Conservation (phyloP, 2,888 invertebrate genomes). For the Coecobrya sp. region DNA sequence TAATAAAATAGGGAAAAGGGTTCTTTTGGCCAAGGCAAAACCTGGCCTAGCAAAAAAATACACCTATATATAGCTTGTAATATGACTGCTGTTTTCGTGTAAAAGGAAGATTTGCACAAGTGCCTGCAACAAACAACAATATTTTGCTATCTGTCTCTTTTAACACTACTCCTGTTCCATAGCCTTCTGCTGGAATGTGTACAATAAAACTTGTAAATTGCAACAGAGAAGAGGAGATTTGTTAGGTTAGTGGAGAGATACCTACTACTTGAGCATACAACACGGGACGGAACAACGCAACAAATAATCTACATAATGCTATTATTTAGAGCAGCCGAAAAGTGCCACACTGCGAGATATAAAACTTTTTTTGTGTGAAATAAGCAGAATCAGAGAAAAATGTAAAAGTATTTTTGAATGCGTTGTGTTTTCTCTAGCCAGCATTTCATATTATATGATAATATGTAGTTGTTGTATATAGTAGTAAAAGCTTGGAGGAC, state of each 20-base stretch:
- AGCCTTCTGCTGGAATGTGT: not conserved
- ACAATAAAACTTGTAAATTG: not conserved
- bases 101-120: constrained; percentile 21
- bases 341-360: constrained; percentile 23
- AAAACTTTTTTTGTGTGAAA: constrained; percentile 18
- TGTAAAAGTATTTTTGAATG: constrained; percentile 12
- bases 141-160: constrained; percentile 14
- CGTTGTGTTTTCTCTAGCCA: not conserved
- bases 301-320: constrained; percentile 43
- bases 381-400: not conserved
- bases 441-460: constrained; percentile 19
- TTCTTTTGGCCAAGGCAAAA: not conserved
- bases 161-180: not conserved
- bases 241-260: not conserved
- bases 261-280: no score
- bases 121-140: constrained; percentile 23
- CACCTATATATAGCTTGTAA: not conserved
- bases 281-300: not conserved
- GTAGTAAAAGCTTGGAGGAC: constrained; percentile 46
- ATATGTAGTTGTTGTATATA: not conserved
- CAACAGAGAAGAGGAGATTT: not conserved
- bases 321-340: constrained; percentile 31
- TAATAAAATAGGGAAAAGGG: constrained; percentile 7
- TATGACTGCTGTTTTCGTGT: constrained; percentile 18
- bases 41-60: not conserved